Evolutionary conservation across 2,888 invertebrate species (phyloP).

Genomic region (Hofmannophila pseudospretella): DNA sequence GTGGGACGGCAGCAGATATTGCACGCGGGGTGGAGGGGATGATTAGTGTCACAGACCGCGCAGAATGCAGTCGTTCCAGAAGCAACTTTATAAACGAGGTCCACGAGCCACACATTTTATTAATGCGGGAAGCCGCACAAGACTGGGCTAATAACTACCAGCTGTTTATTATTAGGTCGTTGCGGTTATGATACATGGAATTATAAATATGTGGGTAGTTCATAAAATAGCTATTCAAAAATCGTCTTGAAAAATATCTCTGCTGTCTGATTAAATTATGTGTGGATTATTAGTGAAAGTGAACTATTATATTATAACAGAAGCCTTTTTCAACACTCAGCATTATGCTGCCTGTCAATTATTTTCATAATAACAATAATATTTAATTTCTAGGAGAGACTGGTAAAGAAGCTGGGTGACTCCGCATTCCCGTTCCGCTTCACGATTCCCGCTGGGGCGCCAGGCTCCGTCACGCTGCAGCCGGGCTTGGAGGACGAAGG

Average conservation of each 20-base stretch:
- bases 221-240: too few relatives aligned
- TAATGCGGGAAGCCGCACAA: not conserved
- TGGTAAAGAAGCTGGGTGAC: constrained; percentile 90
- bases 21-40: constrained; percentile 1
- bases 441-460: constrained; percentile 88
- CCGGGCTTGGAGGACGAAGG: constrained; percentile 90
- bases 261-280: too few relatives aligned
- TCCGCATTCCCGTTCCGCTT: constrained; percentile 92
- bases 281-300: too few relatives aligned
- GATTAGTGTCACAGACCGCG: constrained; percentile 8
- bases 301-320: too few relatives aligned
- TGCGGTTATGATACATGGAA: too few relatives aligned
- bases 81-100: constrained; percentile 8
- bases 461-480: constrained; percentile 95
- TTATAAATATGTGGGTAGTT: too few relatives aligned
- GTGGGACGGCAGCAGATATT: not conserved
- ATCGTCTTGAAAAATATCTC: too few relatives aligned
- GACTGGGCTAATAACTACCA: not conserved
- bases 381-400: constrained; percentile 80
- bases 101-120: not conserved
- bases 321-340: too few relatives aligned
- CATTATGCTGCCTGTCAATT: too few relatives aligned
- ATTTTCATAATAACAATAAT: too few relatives aligned
- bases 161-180: constrained; percentile 1
- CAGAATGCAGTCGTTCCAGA: constrained; percentile 7